These are phyloP conservation scores for Cricetomys ansorgei DNA, from an alignment of 2,113 vertebrate genomes.

Conservation along the genomic window DNA sequence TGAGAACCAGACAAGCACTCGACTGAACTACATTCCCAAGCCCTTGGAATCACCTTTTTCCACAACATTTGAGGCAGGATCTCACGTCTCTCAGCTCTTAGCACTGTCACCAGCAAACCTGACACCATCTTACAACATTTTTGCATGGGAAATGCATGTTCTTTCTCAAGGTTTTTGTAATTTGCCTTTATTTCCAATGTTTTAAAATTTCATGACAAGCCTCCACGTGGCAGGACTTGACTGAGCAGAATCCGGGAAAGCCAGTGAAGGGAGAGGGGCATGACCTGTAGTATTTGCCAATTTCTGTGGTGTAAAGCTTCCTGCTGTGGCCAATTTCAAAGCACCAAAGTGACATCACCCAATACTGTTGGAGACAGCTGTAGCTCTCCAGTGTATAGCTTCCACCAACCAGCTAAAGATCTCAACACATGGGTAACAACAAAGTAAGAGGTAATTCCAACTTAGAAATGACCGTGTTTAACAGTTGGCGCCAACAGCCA, in stretches of 20 bases:
- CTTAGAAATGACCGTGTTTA: background rate
- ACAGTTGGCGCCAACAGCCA: background rate
- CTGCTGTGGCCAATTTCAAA: slow-evolving; percentile 10
- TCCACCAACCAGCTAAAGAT: background rate
- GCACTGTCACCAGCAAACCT: background rate
- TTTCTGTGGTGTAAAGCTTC: background rate
- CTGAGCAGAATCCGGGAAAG: background rate
- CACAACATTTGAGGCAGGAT: background rate
- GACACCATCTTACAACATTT: background rate
- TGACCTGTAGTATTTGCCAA: background rate
- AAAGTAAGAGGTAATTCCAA: background rate
- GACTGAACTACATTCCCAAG: background rate
- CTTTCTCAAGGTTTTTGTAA: background rate
- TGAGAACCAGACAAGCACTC: no score
- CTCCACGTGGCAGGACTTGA: background rate
- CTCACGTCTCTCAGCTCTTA: background rate
- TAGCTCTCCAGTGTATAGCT: background rate
- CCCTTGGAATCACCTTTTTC: background rate
- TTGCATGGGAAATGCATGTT: background rate
- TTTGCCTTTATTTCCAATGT: background rate
- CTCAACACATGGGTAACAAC: background rate
- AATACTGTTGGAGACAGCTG: background rate
- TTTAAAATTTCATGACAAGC: background rate
- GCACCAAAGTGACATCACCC: background rate
- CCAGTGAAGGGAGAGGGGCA: background rate